Conservation (phyloP, 2,888 invertebrate species). For the Nephrocerus scutellatus region DNA sequence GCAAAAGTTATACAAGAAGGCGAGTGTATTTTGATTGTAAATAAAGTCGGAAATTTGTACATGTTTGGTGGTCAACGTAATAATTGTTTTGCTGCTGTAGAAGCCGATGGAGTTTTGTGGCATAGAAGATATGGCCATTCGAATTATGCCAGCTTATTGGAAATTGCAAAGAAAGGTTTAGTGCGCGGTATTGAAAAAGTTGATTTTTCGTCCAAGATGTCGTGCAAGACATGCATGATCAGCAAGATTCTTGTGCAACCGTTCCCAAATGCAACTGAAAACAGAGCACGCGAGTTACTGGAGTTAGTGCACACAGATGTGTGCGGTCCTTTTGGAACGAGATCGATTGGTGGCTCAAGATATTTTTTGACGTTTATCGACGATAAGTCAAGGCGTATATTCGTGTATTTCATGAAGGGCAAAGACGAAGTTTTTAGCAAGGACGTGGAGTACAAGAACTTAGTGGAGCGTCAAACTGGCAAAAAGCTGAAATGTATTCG, state of each 20-base stretch:
- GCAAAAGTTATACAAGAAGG: too few species aligned
- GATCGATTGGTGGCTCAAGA: conserved; percentile 11
- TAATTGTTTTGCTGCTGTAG: too few species aligned
- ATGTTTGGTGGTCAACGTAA: too few species aligned
- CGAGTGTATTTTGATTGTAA: too few species aligned
- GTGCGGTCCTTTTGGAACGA: conserved; percentile 11
- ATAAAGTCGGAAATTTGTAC: too few species aligned
- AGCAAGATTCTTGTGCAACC: conserved; percentile 14
- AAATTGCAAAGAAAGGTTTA: conserved; percentile 11
- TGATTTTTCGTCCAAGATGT: conserved; percentile 4
- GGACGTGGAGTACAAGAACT: conserved; percentile 12
- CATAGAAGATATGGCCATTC: conserved; percentile 14
- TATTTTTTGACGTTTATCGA: conserved; percentile 19
- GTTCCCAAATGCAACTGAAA: conserved; percentile 14
- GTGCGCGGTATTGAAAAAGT: conserved; percentile 11
- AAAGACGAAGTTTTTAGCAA: conserved; percentile 15
- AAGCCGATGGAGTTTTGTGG: too few species aligned
- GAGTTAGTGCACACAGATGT: conserved; percentile 14
- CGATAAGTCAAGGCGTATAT: conserved; percentile 12
- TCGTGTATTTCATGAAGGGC: conserved; percentile 12
- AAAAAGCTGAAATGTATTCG: conserved; percentile 12
- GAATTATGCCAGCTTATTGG: conserved; percentile 12
- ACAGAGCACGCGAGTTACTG: conserved; percentile 11
- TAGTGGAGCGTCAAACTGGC: conserved; percentile 14
- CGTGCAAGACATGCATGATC: conserved; percentile 9